These are phyloP conservation scores for Agrotis clavis DNA, from an alignment of 2,888 invertebrate genomes.

Conservation along the genomic window DNA sequence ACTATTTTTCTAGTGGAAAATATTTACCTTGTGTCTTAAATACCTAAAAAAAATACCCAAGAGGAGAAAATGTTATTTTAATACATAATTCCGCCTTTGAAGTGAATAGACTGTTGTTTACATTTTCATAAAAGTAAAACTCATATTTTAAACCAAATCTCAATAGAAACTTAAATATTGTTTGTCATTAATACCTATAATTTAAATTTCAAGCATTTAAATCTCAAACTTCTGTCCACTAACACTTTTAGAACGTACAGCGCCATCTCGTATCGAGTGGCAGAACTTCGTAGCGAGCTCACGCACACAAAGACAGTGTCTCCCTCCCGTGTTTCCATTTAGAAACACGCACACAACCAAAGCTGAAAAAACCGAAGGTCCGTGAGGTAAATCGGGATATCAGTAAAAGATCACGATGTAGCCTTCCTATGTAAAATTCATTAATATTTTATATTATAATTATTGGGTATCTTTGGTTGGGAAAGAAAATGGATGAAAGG, in stretches of 20 bases:
- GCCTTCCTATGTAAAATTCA: conserved; percentile 54
- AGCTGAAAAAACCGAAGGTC: conserved; percentile 57
- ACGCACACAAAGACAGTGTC: conserved; percentile 58
- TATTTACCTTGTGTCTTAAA: not conserved
- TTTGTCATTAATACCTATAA: not conserved
- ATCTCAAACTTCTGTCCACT: not conserved
- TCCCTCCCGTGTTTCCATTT: conserved; percentile 64
- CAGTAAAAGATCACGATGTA: conserved; percentile 59
- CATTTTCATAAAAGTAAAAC: not conserved
- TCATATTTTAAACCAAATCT: not conserved
- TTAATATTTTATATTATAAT: conserved; percentile 40
- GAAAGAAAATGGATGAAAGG: not conserved
- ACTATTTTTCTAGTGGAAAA: conserved; percentile 5
- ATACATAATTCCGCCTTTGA: not conserved
- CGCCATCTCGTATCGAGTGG: conserved; percentile 87
- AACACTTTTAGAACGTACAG: conserved; percentile 48
- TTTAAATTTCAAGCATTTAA: not conserved
- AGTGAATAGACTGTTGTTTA: not conserved
- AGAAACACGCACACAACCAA: conserved; percentile 66
- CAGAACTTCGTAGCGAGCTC: conserved; percentile 71
- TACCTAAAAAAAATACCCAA: not conserved
- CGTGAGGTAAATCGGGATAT: conserved; percentile 62
- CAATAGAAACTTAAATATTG: not conserved
- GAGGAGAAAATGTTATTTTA: not conserved
- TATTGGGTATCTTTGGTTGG: conserved; percentile 30